Evolutionary conservation across 2,888 invertebrate species (phyloP).

Genomic region (Agonum fuliginosum): DNA sequence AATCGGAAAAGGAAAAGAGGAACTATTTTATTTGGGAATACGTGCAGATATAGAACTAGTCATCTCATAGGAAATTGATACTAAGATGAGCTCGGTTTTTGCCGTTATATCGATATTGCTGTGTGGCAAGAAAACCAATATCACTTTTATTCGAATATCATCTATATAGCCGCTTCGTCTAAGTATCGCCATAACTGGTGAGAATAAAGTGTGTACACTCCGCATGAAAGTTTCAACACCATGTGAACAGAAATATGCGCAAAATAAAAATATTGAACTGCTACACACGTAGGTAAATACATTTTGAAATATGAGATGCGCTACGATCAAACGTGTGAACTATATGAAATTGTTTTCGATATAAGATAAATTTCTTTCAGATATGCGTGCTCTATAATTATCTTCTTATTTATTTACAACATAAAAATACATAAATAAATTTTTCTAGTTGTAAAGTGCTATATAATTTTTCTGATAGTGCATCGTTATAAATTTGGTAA

Average conservation of each 20-base stretch:
- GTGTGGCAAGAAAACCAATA: slow-evolving; percentile 50
- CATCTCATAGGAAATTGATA: slow-evolving; percentile 50
- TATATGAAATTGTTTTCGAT: too few species aligned
- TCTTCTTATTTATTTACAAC: too few species aligned
- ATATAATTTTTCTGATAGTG: too few species aligned
- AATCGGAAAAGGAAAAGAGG: slow-evolving; percentile 33
- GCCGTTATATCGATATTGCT: slow-evolving; percentile 50
- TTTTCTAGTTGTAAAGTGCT: too few species aligned
- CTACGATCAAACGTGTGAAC: too few species aligned
- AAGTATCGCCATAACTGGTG: slow-evolving; percentile 43
- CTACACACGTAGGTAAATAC: too few species aligned
- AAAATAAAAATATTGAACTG: too few species aligned
- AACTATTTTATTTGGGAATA: slow-evolving; percentile 39
- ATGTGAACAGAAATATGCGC: neutral
- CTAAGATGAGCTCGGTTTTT: slow-evolving; percentile 48
- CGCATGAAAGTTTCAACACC: neutral
- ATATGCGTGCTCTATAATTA: too few species aligned
- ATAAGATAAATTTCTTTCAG: too few species aligned
- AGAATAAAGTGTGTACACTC: slow-evolving; percentile 32
- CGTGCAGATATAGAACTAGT: slow-evolving; percentile 49
- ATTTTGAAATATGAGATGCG: too few species aligned
- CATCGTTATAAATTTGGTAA: too few species aligned
- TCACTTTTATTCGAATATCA: slow-evolving; percentile 54
- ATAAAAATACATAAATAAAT: too few species aligned
- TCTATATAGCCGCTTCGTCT: slow-evolving; percentile 47